A percentile compares a stretch with the other conserved stretches of the same genome.
phyloP scores from a whole-genome alignment of 2,888 invertebrate species.

The Rhingia rostrata region DNA sequence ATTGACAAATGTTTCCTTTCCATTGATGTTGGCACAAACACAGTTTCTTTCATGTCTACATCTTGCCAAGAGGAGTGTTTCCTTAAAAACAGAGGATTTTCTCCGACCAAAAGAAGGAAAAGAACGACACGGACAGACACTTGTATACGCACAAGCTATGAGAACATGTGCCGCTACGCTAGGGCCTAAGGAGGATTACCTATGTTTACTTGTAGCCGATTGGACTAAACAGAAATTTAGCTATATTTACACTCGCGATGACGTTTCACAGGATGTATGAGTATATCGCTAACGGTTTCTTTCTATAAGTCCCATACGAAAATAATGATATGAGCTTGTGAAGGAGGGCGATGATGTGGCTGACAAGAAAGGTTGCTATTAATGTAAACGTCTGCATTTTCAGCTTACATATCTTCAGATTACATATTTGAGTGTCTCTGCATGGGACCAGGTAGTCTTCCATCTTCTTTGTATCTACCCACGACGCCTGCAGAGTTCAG shows the following conservation, averaged over 20 bases:
- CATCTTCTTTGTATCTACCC: too few species aligned
- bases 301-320: constrained; percentile 22
- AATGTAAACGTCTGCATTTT: neutral
- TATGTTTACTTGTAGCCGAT: constrained; percentile 24
- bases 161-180: too few species aligned
- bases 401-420: neutral
- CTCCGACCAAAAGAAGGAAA: neutral
- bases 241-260: constrained; percentile 58
- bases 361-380: neutral
- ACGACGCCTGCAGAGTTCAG: too few species aligned
- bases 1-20: constrained; percentile 76
- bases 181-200: constrained; percentile 5
- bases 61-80: constrained; percentile 44
- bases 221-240: constrained; percentile 10
- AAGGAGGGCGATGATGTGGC: constrained; percentile 6
- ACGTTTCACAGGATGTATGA: constrained; percentile 54
- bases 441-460: too few species aligned
- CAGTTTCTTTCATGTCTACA: constrained; percentile 73
- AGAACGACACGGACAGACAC: constrained; percentile 31
- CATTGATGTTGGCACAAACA: constrained; percentile 75
- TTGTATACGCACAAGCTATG: constrained; percentile 3
- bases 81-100: constrained; percentile 13
- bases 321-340: neutral
- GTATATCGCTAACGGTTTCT: constrained; percentile 22
- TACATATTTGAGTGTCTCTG: too few species aligned